These are phyloP conservation scores for Sebastes nivosus DNA, from an alignment of 2,797 vertebrate genomes.

Conservation along the genomic window DNA sequence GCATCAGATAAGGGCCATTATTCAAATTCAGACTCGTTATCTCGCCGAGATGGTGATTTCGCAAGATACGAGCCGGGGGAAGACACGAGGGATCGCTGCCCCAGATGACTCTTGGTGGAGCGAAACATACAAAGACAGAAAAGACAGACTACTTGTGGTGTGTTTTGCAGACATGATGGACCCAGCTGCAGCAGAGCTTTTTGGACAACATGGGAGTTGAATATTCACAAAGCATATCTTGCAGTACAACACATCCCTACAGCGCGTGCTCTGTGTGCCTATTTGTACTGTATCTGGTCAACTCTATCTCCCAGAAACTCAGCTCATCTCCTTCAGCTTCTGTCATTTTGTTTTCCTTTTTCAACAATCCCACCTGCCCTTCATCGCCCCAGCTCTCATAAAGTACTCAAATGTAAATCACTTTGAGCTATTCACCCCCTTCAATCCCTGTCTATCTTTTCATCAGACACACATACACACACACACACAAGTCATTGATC, in stretches of 20 bases:
- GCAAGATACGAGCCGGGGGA: slow-evolving; percentile 33
- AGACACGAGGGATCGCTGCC: slow-evolving; percentile 23
- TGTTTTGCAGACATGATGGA: slow-evolving; percentile 12
- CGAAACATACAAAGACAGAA: slow-evolving; percentile 16
- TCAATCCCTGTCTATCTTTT: slow-evolving; percentile 33
- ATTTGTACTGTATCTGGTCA: not conserved
- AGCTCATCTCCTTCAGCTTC: not conserved
- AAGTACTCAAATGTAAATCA: slow-evolving; percentile 18
- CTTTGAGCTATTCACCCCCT: slow-evolving; percentile 48
- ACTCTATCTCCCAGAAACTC: not conserved
- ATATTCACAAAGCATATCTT: not conserved
- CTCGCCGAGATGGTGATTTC: slow-evolving; percentile 44
- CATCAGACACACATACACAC: slow-evolving; percentile 28
- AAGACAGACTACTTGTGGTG: not conserved
- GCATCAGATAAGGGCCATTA: slow-evolving; percentile 66
- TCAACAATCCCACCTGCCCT: not conserved
- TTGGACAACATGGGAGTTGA: not conserved
- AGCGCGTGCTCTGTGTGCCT: not conserved
- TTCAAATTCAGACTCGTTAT: slow-evolving; percentile 64
- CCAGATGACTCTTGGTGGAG: slow-evolving; percentile 26
- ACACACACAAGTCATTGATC: slow-evolving; percentile 46
- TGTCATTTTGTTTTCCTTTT: slow-evolving; percentile 1
- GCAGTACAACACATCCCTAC: not conserved
- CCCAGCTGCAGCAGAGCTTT: slow-evolving; percentile 12
- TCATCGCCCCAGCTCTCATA: slow-evolving; percentile 7